These are phyloP conservation scores for Diuraphis noxia DNA, from an alignment of 1,140 invertebrate genomes.

Conservation along the genomic window DNA sequence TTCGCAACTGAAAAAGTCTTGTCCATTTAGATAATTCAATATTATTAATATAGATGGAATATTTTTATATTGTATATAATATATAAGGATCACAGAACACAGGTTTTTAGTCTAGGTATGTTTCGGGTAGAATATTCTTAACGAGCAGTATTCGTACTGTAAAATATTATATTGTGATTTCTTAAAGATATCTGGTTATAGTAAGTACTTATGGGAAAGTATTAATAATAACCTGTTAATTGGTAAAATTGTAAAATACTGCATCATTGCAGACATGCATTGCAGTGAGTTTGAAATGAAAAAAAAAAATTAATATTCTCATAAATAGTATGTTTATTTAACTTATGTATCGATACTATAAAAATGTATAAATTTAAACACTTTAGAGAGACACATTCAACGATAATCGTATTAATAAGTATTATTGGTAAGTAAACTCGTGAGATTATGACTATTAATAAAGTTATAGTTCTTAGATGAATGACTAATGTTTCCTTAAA, in stretches of 20 bases:
- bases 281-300: not conserved
- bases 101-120: too few relatives aligned
- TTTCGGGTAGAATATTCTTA: too few relatives aligned
- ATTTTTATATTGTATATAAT: too few relatives aligned
- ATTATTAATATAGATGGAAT: too few relatives aligned
- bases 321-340: too few relatives aligned
- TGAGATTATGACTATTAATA: not conserved
- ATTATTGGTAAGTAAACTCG: not conserved
- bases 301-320: too few relatives aligned
- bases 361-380: not conserved
- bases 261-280: not conserved
- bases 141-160: too few relatives aligned
- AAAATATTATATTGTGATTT: too few relatives aligned
- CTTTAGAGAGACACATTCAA: too few relatives aligned
- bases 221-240: not conserved
- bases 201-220: not conserved
- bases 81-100: too few relatives aligned
- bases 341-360: too few relatives aligned
- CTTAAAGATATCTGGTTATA: too few relatives aligned
- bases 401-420: not conserved
- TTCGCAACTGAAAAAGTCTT: not conserved
- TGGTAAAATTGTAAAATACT: not conserved
- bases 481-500: not conserved
- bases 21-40: not conserved
- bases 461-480: not conserved